These are phyloP conservation scores for Aphidius ervi DNA, from an alignment of 1,140 invertebrate genomes.

Conservation along the genomic window DNA sequence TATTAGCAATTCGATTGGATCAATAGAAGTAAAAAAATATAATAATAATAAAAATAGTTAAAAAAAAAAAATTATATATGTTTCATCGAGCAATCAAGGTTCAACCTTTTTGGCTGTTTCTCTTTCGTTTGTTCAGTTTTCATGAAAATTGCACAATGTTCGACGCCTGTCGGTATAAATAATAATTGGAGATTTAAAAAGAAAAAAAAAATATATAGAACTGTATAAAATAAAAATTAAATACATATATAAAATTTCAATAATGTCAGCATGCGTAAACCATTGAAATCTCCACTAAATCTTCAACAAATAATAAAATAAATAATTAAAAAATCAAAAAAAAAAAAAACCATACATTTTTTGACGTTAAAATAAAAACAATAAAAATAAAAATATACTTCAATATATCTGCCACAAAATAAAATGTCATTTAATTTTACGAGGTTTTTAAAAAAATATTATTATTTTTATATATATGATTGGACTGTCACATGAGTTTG, in stretches of 20 bases:
- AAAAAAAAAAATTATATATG: neutral
- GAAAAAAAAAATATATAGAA: neutral
- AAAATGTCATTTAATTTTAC: too few species aligned
- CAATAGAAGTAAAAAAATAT: neutral
- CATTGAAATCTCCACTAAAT: too few species aligned
- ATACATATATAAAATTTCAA: conserved; percentile 15
- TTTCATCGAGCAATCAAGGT: conserved; percentile 10
- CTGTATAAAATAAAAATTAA: neutral
- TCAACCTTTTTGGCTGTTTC: conserved; percentile 4
- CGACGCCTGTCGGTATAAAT: conserved; percentile 22
- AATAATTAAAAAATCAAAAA: too few species aligned
- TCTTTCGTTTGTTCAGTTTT: conserved; percentile 24
- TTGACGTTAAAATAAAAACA: too few species aligned
- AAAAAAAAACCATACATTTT: too few species aligned
- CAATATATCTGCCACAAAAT: too few species aligned
- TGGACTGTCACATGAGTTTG: too few species aligned
- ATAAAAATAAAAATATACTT: too few species aligned
- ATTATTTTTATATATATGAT: too few species aligned
- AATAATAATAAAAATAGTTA: neutral
- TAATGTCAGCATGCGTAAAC: conserved; percentile 1
- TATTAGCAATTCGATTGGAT: too few species aligned
- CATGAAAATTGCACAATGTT: conserved; percentile 14
- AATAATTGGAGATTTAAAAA: conserved; percentile 21
- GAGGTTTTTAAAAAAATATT: too few species aligned
- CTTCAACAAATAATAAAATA: too few species aligned